phyloP scores from a whole-genome alignment of 2,797 vertebrate genomes.

The Poliocrania exsul region DNA sequence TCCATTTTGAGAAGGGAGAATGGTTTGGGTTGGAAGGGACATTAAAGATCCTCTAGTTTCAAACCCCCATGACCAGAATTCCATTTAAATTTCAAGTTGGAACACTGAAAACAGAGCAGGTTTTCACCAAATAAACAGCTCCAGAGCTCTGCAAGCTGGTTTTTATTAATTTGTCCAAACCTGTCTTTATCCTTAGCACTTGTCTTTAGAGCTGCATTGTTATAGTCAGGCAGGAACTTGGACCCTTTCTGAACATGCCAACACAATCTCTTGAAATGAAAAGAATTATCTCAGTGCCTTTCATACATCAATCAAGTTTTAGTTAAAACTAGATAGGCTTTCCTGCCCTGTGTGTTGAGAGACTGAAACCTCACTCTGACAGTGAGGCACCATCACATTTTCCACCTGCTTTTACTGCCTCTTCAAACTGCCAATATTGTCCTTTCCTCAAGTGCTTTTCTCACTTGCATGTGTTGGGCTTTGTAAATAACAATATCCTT shows the following conservation, averaged over 20 bases:
- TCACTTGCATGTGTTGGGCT: not conserved
- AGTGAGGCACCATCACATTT: not conserved
- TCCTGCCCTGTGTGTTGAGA: not conserved
- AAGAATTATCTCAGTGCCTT: not conserved
- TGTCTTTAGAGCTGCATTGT: not conserved
- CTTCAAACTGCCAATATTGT: not conserved
- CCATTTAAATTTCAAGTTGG: not conserved
- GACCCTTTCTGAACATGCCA: not conserved
- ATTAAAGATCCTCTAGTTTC: not conserved
- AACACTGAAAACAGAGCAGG: not conserved
- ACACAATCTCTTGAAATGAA: not conserved
- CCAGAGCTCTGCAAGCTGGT: not conserved
- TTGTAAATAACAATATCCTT: not conserved
- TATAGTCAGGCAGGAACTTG: not conserved
- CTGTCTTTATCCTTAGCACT: not conserved
- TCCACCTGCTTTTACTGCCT: conserved; percentile 1
- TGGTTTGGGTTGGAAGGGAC: not conserved
- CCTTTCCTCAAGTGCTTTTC: not conserved
- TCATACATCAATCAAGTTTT: not conserved
- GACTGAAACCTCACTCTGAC: not conserved
- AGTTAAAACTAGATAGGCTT: not conserved
- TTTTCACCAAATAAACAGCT: not conserved
- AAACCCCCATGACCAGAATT: not conserved
- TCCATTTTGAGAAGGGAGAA: not conserved
- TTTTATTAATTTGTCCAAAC: not conserved